Base-by-base conservation (phyloP, 2,888 invertebrate species). In the Myathropa florea region DNA sequence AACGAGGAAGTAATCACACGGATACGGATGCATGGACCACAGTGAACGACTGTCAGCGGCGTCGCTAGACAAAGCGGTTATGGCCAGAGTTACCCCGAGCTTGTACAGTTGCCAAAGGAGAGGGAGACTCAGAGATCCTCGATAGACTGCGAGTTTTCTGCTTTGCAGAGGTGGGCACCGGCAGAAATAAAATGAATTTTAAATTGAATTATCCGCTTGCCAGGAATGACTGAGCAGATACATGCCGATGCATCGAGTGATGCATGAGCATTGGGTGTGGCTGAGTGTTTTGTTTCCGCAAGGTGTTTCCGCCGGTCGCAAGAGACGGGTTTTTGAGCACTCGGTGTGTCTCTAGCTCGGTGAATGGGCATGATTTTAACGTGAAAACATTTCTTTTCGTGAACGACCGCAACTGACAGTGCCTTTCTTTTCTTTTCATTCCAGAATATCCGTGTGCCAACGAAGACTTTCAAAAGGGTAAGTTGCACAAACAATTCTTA, bases 1-100 rank as follows among this genome's bases (percentile, higher is more conserved):
- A 85, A 85, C 82, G 26, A 85, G 85, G 85, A 85, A 85, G 82
- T 82, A 82, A 82, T 85, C 77, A 78, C 65, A 85, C 77, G 81
- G 81, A 85, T 85, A 78, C 85, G 85, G 85, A 85, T 85, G 77
- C 77, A 75, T 70, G 60, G 64, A 68, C 80, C 75, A 61, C 39
- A 65, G 36, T 57, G 18, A 80, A 70, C 55, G 60, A 18, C 23
- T 55, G 65, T 24, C 28, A 64, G 12, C 28, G 55, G 63, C 33
- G 18, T 18, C 46, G 7, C 18, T 18, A 18, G 18, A 46, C 46
- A 18, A 46, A 46, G 46, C n/a, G 18, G 46, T 4, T 46, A 46
- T 18, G 46, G 46, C 36, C 10, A 36, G 36, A 3, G 12, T 36
- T 14, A 3, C 9, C 12, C 1, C 14, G 36, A n/a, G 3, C 14